Conservation (phyloP, 2,888 invertebrate species). For the Erebia aethiops region DNA sequence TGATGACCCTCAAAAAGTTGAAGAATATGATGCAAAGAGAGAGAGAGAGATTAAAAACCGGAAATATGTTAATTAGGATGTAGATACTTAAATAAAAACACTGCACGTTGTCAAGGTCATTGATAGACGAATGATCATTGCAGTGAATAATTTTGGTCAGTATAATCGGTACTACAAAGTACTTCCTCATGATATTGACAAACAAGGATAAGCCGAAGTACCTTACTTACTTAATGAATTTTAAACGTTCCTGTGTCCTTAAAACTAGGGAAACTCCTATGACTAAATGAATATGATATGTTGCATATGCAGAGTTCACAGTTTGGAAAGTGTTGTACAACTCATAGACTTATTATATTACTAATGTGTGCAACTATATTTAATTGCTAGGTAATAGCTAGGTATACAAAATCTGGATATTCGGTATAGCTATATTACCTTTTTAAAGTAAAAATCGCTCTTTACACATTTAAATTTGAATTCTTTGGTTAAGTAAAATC, state of each 20-base stretch:
- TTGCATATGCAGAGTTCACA: no score
- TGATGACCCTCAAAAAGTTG: no score
- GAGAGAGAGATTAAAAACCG: neutral
- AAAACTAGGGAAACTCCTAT: neutral
- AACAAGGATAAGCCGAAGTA: neutral
- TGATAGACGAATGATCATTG: neutral
- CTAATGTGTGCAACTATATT: no score
- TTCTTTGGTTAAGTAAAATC: no score
- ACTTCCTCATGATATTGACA: conserved; percentile 1
- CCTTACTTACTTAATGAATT: neutral
- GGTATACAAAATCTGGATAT: no score
- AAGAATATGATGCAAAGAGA: neutral
- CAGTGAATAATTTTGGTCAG: neutral
- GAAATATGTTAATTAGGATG: neutral
- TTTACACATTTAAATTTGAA: no score
- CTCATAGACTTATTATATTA: no score
- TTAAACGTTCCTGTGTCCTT: neutral
- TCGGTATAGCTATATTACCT: no score
- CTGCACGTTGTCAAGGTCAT: neutral
- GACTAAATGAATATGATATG: neutral
- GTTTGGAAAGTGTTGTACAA: no score
- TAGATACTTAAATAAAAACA: neutral
- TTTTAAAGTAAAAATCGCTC: no score
- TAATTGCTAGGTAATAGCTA: no score
- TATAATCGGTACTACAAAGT: neutral